phyloP scores from a whole-genome alignment of 2,888 invertebrate species.

The Macropis europaea region DNA sequence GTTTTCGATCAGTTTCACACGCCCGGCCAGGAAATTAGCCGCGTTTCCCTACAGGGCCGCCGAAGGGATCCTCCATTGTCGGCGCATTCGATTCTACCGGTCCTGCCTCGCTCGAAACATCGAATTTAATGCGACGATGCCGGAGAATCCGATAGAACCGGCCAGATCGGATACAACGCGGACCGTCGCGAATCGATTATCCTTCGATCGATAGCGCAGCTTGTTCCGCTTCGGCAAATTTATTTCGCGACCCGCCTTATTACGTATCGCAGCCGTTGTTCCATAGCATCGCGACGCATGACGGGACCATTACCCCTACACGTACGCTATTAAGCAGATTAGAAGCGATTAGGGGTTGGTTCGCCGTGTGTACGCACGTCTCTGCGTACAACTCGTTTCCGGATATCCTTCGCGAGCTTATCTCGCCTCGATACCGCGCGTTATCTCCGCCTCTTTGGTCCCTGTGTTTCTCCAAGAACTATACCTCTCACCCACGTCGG shows the following conservation, averaged over 20 bases:
- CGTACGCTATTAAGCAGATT: slow-evolving; percentile 11
- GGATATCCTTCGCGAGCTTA: slow-evolving; percentile 1
- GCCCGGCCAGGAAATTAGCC: slow-evolving; percentile 42
- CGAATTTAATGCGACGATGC: slow-evolving; percentile 20
- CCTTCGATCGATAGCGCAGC: background rate
- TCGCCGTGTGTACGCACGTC: background rate
- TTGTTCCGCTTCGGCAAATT: background rate
- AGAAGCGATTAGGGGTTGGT: background rate
- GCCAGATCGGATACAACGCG: background rate
- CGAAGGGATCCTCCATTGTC: slow-evolving; percentile 31
- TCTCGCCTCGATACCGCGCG: slow-evolving; percentile 16
- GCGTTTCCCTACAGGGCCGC: slow-evolving; percentile 23
- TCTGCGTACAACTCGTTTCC: background rate
- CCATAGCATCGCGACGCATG: background rate
- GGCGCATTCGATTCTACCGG: background rate
- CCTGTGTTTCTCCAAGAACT: background rate
- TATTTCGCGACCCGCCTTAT: background rate
- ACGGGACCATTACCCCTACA: background rate
- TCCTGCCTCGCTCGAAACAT: slow-evolving; percentile 12
- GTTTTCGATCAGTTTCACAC: slow-evolving; percentile 46
- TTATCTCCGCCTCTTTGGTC: slow-evolving; percentile 16
- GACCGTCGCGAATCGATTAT: slow-evolving; percentile 8
- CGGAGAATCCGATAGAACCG: background rate
- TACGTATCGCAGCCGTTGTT: background rate
- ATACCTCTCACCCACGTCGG: background rate